Conservation (phyloP, 2,113 vertebrate genomes). For the Campylomormyrus numenius region DNA sequence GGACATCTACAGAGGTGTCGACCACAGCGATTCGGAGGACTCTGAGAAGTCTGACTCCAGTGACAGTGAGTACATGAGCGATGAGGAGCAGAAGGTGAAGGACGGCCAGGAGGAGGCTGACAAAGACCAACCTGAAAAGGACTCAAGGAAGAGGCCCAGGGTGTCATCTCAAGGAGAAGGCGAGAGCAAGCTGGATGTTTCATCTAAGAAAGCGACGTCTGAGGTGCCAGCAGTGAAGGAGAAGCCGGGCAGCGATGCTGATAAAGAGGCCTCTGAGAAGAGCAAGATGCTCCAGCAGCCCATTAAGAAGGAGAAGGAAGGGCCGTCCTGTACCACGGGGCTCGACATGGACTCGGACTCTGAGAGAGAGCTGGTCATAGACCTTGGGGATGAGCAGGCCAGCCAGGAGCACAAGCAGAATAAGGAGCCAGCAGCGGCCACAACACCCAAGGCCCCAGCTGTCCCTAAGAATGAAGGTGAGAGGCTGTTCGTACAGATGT, state of each 20-base stretch:
- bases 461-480: conserved; percentile 75
- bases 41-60: conserved; percentile 92
- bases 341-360: conserved; percentile 87
- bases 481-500: not conserved
- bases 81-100: conserved; percentile 86
- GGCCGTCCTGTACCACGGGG: conserved; percentile 63
- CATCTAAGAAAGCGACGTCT: conserved; percentile 58
- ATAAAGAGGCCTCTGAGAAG: conserved; percentile 76
- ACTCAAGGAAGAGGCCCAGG: conserved; percentile 72
- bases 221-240: conserved; percentile 62
- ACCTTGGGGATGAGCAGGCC: conserved; percentile 85
- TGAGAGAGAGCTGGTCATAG: conserved; percentile 94
- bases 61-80: conserved; percentile 83
- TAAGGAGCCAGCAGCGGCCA: conserved; percentile 60
- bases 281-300: conserved; percentile 60
- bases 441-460: conserved; percentile 64
- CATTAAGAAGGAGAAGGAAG: conserved; percentile 77
- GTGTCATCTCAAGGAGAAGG: conserved; percentile 58
- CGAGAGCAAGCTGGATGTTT: conserved; percentile 56
- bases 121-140: conserved; percentile 61
- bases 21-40: conserved; percentile 91
- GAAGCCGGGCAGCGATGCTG: conserved; percentile 60
- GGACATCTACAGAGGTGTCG: conserved; percentile 82
- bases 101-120: conserved; percentile 67
- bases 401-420: conserved; percentile 76